phyloP scores from a whole-genome alignment of 2,113 vertebrate genomes.

The Regulus satrapa region DNA sequence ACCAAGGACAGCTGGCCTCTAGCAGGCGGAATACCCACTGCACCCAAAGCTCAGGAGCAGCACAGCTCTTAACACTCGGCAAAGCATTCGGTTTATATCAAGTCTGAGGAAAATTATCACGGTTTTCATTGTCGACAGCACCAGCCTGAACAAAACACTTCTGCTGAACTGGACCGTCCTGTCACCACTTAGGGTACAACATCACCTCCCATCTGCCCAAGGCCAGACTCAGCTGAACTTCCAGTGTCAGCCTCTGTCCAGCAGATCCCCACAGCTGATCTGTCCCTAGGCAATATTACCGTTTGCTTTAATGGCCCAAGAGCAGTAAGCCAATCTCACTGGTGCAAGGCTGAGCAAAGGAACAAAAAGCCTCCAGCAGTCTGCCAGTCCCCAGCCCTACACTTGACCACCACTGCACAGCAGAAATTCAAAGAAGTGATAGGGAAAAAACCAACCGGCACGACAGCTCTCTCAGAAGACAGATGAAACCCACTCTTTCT shows the following conservation, averaged over 20 bases:
- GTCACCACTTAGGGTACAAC: rapidly evolving
- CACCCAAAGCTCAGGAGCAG: background rate
- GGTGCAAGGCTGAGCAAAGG: background rate
- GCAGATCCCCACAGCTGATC: background rate
- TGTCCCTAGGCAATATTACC: background rate
- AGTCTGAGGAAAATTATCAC: background rate
- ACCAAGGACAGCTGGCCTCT: background rate
- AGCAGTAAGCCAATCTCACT: background rate
- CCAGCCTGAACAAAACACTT: background rate
- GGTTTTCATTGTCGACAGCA: background rate
- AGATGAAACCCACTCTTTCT: background rate
- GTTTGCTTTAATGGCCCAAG: background rate
- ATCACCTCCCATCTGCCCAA: background rate
- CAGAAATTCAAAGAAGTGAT: background rate
- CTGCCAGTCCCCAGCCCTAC: background rate
- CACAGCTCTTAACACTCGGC: background rate
- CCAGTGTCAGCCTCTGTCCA: background rate
- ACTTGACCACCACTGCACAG: background rate
- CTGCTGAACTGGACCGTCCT: background rate
- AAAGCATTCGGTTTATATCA: background rate
- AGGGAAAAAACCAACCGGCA: background rate
- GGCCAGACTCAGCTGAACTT: background rate
- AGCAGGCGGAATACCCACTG: background rate
- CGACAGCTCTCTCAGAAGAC: background rate
- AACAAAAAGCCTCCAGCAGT: background rate